phyloP scores from a whole-genome alignment of 2,888 invertebrate species.

The Caenorhabditis zanzibari region DNA sequence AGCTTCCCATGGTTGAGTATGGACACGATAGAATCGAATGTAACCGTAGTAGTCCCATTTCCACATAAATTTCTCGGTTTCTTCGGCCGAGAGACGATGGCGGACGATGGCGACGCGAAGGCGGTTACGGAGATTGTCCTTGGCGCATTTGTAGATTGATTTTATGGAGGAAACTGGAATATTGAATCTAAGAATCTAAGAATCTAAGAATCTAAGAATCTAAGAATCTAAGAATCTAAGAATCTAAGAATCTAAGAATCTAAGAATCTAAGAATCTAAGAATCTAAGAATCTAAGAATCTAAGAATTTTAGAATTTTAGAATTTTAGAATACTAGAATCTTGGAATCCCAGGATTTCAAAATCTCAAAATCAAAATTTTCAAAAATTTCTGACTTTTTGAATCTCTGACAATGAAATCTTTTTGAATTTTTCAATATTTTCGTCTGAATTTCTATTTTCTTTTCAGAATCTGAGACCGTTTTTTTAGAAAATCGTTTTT shows the following conservation, averaged over 20 bases:
- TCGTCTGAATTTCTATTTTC: too few species aligned
- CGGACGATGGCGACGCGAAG: background rate
- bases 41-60: conserved; percentile 8
- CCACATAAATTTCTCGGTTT: conserved; percentile 1
- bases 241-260: background rate
- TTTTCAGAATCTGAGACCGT: background rate
- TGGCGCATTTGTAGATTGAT: conserved; percentile 16
- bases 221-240: background rate
- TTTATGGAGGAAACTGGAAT: conserved; percentile 9
- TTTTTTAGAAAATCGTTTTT: too few species aligned
- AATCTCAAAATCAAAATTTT: too few species aligned
- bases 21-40: conserved; percentile 13
- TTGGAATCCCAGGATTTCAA: too few species aligned
- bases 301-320: too few species aligned
- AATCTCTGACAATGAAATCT: too few species aligned
- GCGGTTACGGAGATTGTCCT: conserved; percentile 30
- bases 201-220: background rate
- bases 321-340: too few species aligned
- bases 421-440: too few species aligned
- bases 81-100: background rate
- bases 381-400: too few species aligned
- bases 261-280: background rate
- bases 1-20: conserved; percentile 2
- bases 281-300: too few species aligned
- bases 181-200: background rate